Evolutionary conservation across 2,797 vertebrate species (phyloP), one percentile per base, ranked within the genome.

Genomic region (Pangasius mekongensis): DNA sequence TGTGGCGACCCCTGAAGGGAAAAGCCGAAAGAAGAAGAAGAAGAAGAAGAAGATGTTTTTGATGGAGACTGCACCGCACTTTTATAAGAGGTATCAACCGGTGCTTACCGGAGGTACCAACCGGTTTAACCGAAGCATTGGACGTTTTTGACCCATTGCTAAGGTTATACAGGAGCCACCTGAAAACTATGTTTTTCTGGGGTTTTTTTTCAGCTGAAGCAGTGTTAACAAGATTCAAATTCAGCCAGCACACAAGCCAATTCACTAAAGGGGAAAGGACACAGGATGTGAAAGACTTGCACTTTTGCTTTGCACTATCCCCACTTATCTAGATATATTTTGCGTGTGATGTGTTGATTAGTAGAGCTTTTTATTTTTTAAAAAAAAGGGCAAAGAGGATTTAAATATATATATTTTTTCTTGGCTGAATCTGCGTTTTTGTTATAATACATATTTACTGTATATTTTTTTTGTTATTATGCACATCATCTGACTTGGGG

Each of bases 271-370:
- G 36, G 39, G 60, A 83, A 43, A 83, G 24, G 58, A 62, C 24
- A 2, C 60, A n/a, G n/a, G 62, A 83, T 83, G 81, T 83, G 60
- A 82, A 82, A 62, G 13, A 43, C 11, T 5, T 30, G 62, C 82
- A 27, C 18, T 10, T 10, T 33, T 33, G 22, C 47, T 14, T 67
- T 84, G n/a, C 2, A 1, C 14, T 52, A 39, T 39, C 39, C 39
- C 3, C 39, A 39, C 39, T 24, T 22, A 22, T 84, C 62, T 22
- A 24, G 49, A 54, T 8, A 11, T 60, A 13, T 14, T 43, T 60
- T 43, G 24, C 30, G 36, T 54, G 49, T 54, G n/a, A 78, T 78
- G 5, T 39, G 33, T 60, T 39, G 56, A 82, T 30, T 66, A 47
- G 14, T 49, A 47, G 39, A 49, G 10, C 1, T 14, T 64, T 39